These are phyloP conservation scores for Epinotia nisella DNA, from an alignment of 2,888 invertebrate species.

Conservation along the genomic window DNA sequence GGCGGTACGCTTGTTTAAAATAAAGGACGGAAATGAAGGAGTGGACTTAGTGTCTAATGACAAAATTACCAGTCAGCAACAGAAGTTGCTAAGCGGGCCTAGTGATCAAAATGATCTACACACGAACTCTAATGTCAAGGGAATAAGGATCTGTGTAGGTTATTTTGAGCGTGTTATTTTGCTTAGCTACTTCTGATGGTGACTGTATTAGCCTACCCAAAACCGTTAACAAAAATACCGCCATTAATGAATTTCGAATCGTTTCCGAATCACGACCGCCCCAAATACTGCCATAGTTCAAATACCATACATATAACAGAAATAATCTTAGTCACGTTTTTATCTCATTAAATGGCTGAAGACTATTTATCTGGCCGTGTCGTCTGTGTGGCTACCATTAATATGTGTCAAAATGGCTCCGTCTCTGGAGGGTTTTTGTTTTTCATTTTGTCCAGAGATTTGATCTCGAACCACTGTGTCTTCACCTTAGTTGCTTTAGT, in stretches of 20 bases:
- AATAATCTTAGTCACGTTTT: slow-evolving; percentile 71
- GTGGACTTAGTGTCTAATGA: slow-evolving; percentile 1
- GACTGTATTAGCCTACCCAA: slow-evolving; percentile 20
- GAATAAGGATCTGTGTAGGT: no score
- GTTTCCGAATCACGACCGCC: slow-evolving; percentile 35
- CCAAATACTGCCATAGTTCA: slow-evolving; percentile 52
- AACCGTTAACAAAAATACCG: slow-evolving; percentile 23
- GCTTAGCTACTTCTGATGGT: no score
- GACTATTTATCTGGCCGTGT: slow-evolving; percentile 74
- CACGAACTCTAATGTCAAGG: no score
- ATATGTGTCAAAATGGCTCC: slow-evolving; percentile 70
- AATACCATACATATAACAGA: slow-evolving; percentile 64
- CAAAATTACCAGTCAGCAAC: no score
- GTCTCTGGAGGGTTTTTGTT: slow-evolving; percentile 55
- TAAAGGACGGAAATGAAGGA: no score
- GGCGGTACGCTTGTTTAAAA: no score
- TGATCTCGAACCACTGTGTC: slow-evolving; percentile 59
- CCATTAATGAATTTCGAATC: slow-evolving; percentile 32
- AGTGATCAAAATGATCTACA: no score
- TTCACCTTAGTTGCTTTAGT: slow-evolving; percentile 20
- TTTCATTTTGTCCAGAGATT: slow-evolving; percentile 60
- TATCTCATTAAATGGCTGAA: slow-evolving; percentile 75
- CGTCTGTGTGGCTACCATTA: slow-evolving; percentile 69
- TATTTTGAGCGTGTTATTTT: no score
- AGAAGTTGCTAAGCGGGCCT: no score